These are phyloP conservation scores for Marmota flaviventris DNA, from an alignment of 2,113 vertebrate species.

Conservation along the genomic window DNA sequence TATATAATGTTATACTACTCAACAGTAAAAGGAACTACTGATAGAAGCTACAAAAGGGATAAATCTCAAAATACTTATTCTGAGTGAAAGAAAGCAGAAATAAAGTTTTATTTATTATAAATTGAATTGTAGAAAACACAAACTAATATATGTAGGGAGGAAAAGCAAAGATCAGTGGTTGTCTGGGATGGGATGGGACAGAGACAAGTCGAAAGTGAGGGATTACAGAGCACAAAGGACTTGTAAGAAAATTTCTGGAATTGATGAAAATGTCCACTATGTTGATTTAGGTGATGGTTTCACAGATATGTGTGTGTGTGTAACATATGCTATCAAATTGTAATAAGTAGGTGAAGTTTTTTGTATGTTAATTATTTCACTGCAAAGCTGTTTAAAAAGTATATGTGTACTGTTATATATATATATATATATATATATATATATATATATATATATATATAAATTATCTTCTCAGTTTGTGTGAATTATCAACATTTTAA, in stretches of 20 bases:
- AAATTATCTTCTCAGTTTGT: background rate
- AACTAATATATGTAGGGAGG: background rate
- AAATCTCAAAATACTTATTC: background rate
- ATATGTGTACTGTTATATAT: background rate
- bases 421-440: too few relatives aligned
- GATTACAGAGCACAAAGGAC: background rate
- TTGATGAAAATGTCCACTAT: background rate
- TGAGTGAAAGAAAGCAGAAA: background rate
- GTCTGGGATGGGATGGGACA: background rate
- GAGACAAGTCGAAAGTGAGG: background rate
- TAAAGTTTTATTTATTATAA: background rate
- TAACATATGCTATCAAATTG: background rate
- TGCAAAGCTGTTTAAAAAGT: background rate
- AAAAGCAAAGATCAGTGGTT: background rate
- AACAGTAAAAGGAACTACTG: background rate
- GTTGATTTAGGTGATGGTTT: background rate
- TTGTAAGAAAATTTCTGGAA: background rate
- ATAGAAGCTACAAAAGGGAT: background rate
- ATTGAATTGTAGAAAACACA: background rate
- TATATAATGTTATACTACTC: background rate
- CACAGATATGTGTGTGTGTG: background rate
- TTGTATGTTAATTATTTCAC: background rate
- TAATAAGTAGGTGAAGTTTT: background rate
- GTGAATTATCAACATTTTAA: constrained; percentile 39
- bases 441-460: too few relatives aligned